Base-by-base conservation (phyloP, 2,797 vertebrate genomes). In the Emys orbicularis region DNA sequence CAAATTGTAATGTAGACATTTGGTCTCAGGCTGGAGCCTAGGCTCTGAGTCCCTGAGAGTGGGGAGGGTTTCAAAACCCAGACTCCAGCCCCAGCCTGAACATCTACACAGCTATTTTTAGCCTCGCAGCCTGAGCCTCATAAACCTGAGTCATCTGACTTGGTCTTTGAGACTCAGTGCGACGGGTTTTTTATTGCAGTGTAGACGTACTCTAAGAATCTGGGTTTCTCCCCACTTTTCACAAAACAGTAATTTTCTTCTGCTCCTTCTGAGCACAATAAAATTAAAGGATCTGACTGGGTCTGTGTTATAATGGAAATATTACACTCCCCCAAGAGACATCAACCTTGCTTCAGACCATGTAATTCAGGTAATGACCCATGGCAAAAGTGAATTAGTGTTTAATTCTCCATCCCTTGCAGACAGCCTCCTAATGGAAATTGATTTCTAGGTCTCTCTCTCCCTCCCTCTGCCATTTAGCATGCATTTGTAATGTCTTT, bases 311-410 rank as follows among this genome's bases (percentile, higher is more conserved):
- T 12, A 89, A 59, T 79, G 79, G 92, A 37, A 77, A 79, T 49
- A 27, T 15, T 23, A 2, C 90, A 82, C 89, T 68, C 79, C 85
- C 89, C 57, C 88, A 91, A 94, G 91, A 94, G 81, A 84, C 92
- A 95, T 93, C 83, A 85, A 85, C 31, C 50, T 94, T 88, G 87
- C 76, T 85, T 86, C 81, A 50, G 84, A 87, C 90, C 77, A 3
- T 91, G 95, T 96, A 95, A 96, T 89, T 21, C 96, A 95, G 95
- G 94, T 96, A 98, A 97, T 96, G 94, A 97, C 87, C 96, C 91
- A 81, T 88, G 96, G 92, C 87, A 74, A 86, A 94, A 92, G 94
- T 89, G 87, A 97, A 96, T 97, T 89, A 91, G 92, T 79, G 95
- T 86, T 97, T 96, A 95, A 81, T 95, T 95, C 86, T 89, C 81